Percentiles rank a stretch among this genome's conserved stretches.
Evolutionary conservation across 2,113 vertebrate species (phyloP).

Genomic region (Ammospiza caudacuta): DNA sequence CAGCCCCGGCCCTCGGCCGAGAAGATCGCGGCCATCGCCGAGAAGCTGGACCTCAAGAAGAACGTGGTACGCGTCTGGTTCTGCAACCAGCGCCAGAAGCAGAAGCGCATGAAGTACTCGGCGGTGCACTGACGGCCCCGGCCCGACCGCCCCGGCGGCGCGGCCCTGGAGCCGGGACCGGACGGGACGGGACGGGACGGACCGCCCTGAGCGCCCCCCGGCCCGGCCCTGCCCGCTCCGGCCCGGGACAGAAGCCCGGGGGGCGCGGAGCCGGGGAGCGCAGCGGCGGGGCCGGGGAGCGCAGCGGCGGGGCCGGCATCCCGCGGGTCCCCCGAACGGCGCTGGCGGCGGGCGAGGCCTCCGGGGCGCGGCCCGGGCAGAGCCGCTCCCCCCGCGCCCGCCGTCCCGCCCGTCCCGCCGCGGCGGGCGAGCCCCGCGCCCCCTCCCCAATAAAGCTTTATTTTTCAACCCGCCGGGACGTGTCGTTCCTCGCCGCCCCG

Average conservation of each 20-base stretch:
- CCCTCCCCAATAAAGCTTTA: conserved; percentile 79
- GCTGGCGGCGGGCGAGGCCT: background rate
- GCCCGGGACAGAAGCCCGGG: background rate
- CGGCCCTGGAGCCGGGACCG: too few species aligned
- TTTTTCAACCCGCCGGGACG: conserved; percentile 76
- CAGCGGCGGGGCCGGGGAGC: background rate
- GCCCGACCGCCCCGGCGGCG: too few species aligned
- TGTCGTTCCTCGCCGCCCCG: background rate
- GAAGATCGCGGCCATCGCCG: conserved; percentile 97
- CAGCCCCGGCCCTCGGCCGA: conserved; percentile 96
- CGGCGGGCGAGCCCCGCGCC: background rate
- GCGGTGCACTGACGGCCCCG: conserved; percentile 66
- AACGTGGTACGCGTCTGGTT: conserved; percentile 99
- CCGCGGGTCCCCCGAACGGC: background rate
- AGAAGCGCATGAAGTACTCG: conserved; percentile 99
- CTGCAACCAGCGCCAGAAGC: conserved; percentile 99
- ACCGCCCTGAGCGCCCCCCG: background rate
- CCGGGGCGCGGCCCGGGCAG: background rate
- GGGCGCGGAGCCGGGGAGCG: background rate
- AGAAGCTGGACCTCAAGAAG: conserved; percentile 98
- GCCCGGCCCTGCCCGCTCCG: too few species aligned
- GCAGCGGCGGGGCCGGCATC: background rate
- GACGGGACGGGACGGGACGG: background rate
- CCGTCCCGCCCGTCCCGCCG: background rate
- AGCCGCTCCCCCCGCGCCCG: background rate